phyloP scores from a whole-genome alignment of 1,140 invertebrate species.

The Listronotus oregonensis region DNA sequence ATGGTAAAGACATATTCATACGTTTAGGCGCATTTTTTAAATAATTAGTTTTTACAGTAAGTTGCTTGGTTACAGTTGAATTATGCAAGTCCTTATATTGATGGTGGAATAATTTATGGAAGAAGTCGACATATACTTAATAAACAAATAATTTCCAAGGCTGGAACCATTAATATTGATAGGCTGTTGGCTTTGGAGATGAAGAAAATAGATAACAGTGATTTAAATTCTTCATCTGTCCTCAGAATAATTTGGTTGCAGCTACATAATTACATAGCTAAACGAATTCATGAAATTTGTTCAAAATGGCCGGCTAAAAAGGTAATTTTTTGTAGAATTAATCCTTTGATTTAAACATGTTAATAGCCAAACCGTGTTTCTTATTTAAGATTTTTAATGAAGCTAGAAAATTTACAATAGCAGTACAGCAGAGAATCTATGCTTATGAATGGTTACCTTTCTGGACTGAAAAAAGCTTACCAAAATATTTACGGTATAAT shows the following conservation, averaged over 20 bases:
- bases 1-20: no score
- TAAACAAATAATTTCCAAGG: slow-evolving; percentile 61
- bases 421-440: slow-evolving; percentile 61
- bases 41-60: no score
- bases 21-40: no score
- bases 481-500: slow-evolving; percentile 64
- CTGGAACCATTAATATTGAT: slow-evolving; percentile 51
- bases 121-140: slow-evolving; percentile 41
- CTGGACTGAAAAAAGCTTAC: slow-evolving; percentile 14
- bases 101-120: slow-evolving; percentile 53
- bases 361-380: slow-evolving; percentile 52
- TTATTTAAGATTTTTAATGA: slow-evolving; percentile 60
- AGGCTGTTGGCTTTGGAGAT: neutral
- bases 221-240: neutral
- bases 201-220: neutral
- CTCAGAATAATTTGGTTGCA: slow-evolving; percentile 64
- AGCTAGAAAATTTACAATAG: slow-evolving; percentile 66
- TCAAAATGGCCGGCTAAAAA: slow-evolving; percentile 53
- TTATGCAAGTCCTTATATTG: slow-evolving; percentile 51
- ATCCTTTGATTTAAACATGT: no score
- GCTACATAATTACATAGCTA: slow-evolving; percentile 67
- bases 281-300: slow-evolving; percentile 52
- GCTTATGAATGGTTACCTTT: slow-evolving; percentile 62
- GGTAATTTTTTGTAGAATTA: no score
- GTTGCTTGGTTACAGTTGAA: slow-evolving; percentile 52